Evolutionary conservation across 2,888 invertebrate genomes (phyloP).

Genomic region (Ochlodes sylvanus): DNA sequence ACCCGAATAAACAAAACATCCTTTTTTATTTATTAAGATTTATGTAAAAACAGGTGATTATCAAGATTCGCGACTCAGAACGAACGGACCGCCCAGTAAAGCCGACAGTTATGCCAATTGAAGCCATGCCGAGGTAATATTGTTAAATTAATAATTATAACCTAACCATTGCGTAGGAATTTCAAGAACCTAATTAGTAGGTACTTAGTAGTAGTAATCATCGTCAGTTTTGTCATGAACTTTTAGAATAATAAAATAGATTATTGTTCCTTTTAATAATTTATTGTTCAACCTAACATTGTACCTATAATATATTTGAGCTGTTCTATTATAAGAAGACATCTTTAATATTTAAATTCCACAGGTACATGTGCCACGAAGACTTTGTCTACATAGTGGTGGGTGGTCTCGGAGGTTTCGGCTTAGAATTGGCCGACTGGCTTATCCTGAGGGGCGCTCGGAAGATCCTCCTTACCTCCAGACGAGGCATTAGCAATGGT

Average conservation of each 20-base stretch:
- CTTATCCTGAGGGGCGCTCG: constrained; percentile 92
- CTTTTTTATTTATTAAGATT: too few species aligned
- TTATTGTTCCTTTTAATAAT: too few species aligned
- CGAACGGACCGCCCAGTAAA: constrained; percentile 57
- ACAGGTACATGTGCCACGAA: constrained; percentile 81
- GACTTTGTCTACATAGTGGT: constrained; percentile 85
- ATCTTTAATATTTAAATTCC: constrained; percentile 15
- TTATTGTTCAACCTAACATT: too few species aligned
- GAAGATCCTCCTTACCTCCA: constrained; percentile 91
- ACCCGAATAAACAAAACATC: too few species aligned
- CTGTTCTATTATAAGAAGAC: too few species aligned
- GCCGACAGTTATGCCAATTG: constrained; percentile 56
- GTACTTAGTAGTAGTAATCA: too few species aligned
- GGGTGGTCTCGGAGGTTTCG: constrained; percentile 96
- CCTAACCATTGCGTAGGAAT: too few species aligned
- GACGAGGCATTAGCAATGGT: constrained; percentile 91
- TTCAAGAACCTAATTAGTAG: too few species aligned
- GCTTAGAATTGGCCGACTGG: constrained; percentile 95
- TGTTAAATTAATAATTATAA: too few species aligned
- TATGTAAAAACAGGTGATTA: constrained; percentile 66
- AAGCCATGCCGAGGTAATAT: constrained; percentile 72
- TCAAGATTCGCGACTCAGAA: constrained; percentile 83
- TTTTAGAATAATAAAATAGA: too few species aligned
- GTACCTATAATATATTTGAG: too few species aligned
- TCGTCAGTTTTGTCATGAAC: too few species aligned